phyloP scores from a whole-genome alignment of 2,888 invertebrate genomes.

The Calephelis perditalis region DNA sequence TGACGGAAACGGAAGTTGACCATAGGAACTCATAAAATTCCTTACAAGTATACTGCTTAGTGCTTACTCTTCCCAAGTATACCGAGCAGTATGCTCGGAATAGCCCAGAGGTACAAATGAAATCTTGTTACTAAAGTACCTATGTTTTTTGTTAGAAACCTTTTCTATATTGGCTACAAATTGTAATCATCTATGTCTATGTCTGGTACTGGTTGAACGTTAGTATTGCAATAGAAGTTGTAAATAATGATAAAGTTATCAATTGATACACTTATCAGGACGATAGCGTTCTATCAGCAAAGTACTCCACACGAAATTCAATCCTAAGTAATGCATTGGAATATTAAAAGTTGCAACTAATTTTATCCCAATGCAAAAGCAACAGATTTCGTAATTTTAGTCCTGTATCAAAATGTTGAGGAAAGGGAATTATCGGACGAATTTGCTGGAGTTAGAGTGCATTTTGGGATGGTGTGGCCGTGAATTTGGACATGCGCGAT shows the following conservation, averaged over 20 bases:
- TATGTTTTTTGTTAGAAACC: no score
- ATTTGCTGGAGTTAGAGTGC: constrained; percentile 32
- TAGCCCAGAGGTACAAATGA: no score
- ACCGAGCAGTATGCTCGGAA: no score
- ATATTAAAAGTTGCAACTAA: constrained; percentile 8
- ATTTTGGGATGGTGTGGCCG: constrained; percentile 34
- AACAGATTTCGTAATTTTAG: constrained; percentile 6
- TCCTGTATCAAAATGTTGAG: constrained; percentile 17
- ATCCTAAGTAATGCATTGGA: background rate
- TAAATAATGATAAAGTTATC: constrained; percentile 4
- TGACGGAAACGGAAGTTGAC: no score
- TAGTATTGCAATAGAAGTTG: no score
- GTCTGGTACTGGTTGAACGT: no score
- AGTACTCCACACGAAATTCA: background rate
- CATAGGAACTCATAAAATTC: no score
- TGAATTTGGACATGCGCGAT: constrained; percentile 61
- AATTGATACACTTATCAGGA: background rate
- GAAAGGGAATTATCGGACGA: constrained; percentile 13
- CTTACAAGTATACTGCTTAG: no score
- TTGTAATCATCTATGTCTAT: no score
- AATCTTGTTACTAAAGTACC: no score
- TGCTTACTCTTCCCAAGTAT: no score
- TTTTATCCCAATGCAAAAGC: background rate
- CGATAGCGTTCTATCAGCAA: background rate
- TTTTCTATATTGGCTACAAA: no score